Conservation (phyloP, 1,140 invertebrate species). For the Drosophila varians region DNA sequence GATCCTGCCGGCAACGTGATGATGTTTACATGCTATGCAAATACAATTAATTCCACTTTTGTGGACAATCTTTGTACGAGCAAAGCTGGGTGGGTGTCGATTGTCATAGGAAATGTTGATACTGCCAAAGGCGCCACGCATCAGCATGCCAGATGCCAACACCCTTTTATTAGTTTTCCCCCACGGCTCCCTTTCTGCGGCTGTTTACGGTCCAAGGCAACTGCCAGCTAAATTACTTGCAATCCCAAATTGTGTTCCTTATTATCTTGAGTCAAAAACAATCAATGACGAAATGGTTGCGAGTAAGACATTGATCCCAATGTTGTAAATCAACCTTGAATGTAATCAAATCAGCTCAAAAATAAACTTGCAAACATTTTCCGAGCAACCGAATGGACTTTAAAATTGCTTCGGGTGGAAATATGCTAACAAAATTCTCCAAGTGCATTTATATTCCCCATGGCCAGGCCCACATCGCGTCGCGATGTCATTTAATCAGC, state of each 20-base stretch:
- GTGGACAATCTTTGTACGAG: slow-evolving; percentile 66
- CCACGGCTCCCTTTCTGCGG: background rate
- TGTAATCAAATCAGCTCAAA: slow-evolving; percentile 10
- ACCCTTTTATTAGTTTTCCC: slow-evolving; percentile 14
- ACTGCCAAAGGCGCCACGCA: slow-evolving; percentile 42
- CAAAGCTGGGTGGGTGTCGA: slow-evolving; percentile 20
- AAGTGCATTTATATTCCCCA: background rate
- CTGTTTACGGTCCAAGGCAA: background rate
- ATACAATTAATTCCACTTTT: slow-evolving; percentile 80
- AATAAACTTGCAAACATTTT: background rate
- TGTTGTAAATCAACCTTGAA: slow-evolving; percentile 19
- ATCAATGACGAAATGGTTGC: slow-evolving; percentile 24
- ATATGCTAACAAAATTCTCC: background rate
- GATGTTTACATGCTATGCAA: slow-evolving; percentile 79
- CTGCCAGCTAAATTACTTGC: background rate
- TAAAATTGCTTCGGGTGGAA: background rate
- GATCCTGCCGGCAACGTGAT: slow-evolving; percentile 68
- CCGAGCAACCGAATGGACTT: background rate
- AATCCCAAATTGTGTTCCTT: slow-evolving; percentile 10
- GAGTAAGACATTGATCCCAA: slow-evolving; percentile 12
- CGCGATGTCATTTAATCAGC: slow-evolving; percentile 3
- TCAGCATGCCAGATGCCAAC: slow-evolving; percentile 39
- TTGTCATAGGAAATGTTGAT: slow-evolving; percentile 60
- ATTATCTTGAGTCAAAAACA: slow-evolving; percentile 6
- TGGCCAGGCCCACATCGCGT: background rate